Conservation (phyloP, 2,113 vertebrate genomes). For the Dipodomys merriami region DNA sequence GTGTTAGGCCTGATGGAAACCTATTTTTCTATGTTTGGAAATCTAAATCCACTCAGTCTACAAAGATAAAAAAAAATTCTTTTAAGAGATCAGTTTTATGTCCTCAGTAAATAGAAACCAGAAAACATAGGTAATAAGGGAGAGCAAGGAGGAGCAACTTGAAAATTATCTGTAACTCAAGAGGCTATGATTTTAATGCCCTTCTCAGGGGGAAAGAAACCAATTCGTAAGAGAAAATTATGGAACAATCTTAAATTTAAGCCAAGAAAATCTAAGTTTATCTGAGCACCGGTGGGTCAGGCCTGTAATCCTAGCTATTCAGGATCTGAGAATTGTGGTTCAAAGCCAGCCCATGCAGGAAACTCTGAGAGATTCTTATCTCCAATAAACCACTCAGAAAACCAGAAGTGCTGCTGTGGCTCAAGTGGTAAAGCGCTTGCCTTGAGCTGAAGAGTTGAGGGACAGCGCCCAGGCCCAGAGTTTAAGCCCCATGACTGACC, state of each 20-base stretch:
- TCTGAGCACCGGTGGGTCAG: no score
- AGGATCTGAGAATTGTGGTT: no score
- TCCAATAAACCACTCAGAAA: no score
- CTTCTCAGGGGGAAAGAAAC: conserved; percentile 56
- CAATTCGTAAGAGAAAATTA: conserved; percentile 25
- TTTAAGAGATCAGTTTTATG: neutral
- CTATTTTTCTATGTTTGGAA: conserved; percentile 23
- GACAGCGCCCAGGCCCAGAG: no score
- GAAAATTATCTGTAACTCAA: conserved; percentile 55
- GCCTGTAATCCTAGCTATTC: no score
- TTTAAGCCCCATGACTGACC: no score
- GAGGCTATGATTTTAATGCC: conserved; percentile 10
- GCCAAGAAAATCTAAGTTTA: conserved; percentile 34
- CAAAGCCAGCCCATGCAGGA: no score
- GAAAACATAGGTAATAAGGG: conserved; percentile 30
- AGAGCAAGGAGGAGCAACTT: conserved; percentile 11
- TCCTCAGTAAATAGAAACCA: conserved; percentile 25
- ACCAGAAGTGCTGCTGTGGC: no score
- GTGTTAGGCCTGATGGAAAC: conserved; percentile 36
- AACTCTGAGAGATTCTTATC: no score
- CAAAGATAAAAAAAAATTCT: neutral
- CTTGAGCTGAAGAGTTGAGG: no score
- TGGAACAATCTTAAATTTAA: conserved; percentile 43
- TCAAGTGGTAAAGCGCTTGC: no score
- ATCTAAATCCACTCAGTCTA: conserved; percentile 40